phyloP scores from a whole-genome alignment of 2,113 vertebrate genomes.

The Condylura cristata region DNA sequence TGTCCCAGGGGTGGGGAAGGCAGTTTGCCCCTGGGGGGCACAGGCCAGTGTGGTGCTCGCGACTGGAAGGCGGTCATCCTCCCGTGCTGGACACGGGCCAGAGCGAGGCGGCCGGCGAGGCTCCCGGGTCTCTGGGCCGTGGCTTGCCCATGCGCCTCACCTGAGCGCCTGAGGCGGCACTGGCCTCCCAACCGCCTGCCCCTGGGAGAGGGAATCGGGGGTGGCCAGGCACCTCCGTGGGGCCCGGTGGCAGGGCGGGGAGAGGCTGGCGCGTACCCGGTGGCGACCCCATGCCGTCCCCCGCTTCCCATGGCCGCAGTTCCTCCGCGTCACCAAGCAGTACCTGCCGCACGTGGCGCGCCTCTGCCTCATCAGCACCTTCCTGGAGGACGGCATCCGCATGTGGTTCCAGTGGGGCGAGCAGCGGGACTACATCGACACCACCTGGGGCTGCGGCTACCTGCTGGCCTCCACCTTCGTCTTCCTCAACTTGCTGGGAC shows the following conservation, averaged over 20 bases:
- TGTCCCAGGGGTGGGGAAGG: not conserved
- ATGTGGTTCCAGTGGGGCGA: slow-evolving; percentile 99
- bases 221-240: too few relatives aligned
- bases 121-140: too few relatives aligned
- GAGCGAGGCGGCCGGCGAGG: too few relatives aligned
- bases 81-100: too few relatives aligned
- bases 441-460: slow-evolving; percentile 96
- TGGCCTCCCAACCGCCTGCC: too few relatives aligned
- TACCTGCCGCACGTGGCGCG: slow-evolving; percentile 97
- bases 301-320: slow-evolving; percentile 83
- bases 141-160: too few relatives aligned
- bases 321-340: slow-evolving; percentile 97
- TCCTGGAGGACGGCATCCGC: slow-evolving; percentile 98
- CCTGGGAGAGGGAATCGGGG: too few relatives aligned
- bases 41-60: accelerated
- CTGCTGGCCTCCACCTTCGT: slow-evolving; percentile 95
- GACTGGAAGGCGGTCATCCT: too few relatives aligned
- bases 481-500: slow-evolving; percentile 95
- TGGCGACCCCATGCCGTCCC: not conserved
- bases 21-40: not conserved
- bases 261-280: too few relatives aligned
- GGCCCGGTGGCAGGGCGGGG: too few relatives aligned
- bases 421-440: slow-evolving; percentile 97
- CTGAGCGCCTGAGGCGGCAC: too few relatives aligned
- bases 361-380: slow-evolving; percentile 98